Evolutionary conservation across 2,113 vertebrate genomes (phyloP), one percentile per base, ranked within the genome.

Genomic region (Hirundichthys speculiger): DNA sequence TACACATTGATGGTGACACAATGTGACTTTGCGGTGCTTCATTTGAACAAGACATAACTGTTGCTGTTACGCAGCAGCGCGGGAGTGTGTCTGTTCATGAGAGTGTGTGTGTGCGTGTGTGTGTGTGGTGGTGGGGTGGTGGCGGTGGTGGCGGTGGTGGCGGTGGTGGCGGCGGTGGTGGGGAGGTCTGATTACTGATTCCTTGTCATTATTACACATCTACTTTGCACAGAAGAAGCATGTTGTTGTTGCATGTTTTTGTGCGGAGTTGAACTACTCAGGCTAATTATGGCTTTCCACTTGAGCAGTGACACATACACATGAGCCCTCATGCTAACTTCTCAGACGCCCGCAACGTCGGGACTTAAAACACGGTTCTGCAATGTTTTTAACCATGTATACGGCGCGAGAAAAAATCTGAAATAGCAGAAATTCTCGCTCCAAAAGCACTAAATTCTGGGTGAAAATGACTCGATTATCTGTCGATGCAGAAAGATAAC

Each of bases 241-340:
- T 24, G 51, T 57, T 70, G 75, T 72, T 63, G 83, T 62, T 54
- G 84, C 71, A 64, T 79, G 78, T 78, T 75, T 80, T 75, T 63
- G 81, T 79, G 77, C 39, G 68, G 52, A 64, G 71, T 74, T 75
- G 64, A 87, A 82, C 75, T 85, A 70, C 84, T 81, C 77, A 79
- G 51, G 47, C 80, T 88, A 83, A 88, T 86, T 85, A 79, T 77
- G 77, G 80, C 80, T 85, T 86, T 88, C 77, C 73, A 82, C 77
- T 79, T 69, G 79, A 86, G 79, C 66, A 18, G 58, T 70, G 76
- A 79, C 73, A 79, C 63, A 48, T 43, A 79, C 63, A 77, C 79
- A 52, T n/a, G 5, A 69, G 66, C 67, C 79, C 73, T 75, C 39
- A 40, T 52, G 84, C 79, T 79, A 72, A 81, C 84, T 83, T 77